Evolutionary conservation across 2,888 invertebrate species (phyloP), one percentile per base, ranked within the genome.

Genomic region (Aelia acuminata): DNA sequence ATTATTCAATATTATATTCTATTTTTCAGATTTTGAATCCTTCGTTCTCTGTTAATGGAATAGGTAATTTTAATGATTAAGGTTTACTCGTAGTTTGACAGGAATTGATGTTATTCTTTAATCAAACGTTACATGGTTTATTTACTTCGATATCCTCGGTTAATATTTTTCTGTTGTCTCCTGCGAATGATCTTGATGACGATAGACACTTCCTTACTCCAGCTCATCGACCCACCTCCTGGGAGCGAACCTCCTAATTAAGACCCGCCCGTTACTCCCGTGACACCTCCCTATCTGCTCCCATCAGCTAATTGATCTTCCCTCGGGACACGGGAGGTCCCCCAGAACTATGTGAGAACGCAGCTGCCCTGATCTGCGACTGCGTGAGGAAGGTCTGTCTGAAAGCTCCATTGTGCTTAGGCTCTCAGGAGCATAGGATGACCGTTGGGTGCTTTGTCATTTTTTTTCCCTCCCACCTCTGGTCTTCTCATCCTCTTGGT

Each of bases 371-470:
- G 80, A 0, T 0, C 22, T n/a, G n/a, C n/a, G n/a, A n/a, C n/a
- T n/a, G n/a, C n/a, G n/a, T n/a, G n/a, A n/a, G n/a, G n/a, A n/a
- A n/a, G n/a, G n/a, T n/a, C n/a, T 1, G 10, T 5, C 80, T 80
- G 22, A 80, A 80, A 80, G 80, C 43, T 43, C 80, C n/a, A 43
- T 80, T 80, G 80, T 80, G 43, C 80, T 20, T 15, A 3, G 22
- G 43, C 18, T 75, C 39, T 75, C 7, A 35, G 75, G 10, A n/a
- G 80, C 43, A 22, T n/a, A 47, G 80, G 80, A 80, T 80, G 80
- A 80, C 80, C 80, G 80, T 80, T 80, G 80, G 80, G 11, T n/a
- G 43, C 80, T 80, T 80, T 80, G 80, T 80, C 43, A n/a, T 43
- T 43, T 80, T 80, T 80, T 80, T 70, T 43, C n/a, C 47, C 80